phyloP scores from a whole-genome alignment of 2,113 vertebrate genomes.

The Tachycineta bicolor region DNA sequence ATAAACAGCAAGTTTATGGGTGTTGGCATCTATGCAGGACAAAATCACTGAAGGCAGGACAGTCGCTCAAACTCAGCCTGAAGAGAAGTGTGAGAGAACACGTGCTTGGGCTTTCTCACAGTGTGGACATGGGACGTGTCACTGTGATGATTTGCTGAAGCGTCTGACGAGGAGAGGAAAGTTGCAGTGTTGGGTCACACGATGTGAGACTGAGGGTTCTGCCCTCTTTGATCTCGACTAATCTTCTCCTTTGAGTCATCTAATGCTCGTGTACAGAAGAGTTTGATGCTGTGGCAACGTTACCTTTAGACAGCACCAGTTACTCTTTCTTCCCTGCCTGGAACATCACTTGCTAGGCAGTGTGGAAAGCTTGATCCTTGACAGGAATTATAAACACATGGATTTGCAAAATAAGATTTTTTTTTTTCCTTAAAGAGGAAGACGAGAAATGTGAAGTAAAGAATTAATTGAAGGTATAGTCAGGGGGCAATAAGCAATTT shows the following conservation, averaged over 20 bases:
- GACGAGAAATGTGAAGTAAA: not conserved
- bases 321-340: not conserved
- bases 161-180: not conserved
- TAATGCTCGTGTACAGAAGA: not conserved
- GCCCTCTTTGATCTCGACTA: constrained; percentile 24
- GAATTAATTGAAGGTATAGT: not conserved
- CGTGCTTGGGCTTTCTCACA: constrained; percentile 33
- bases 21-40: not conserved
- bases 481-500: not conserved
- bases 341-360: not conserved
- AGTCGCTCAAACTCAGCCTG: not conserved
- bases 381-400: not conserved
- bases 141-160: constrained; percentile 15
- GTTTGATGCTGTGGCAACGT: not conserved
- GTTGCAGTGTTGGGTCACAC: not conserved
- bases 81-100: constrained; percentile 22
- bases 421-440: not conserved
- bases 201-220: not conserved
- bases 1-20: not conserved
- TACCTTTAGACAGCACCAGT: not conserved
- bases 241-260: not conserved
- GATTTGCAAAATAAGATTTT: not conserved
- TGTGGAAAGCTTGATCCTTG: not conserved
- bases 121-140: not conserved
- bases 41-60: not conserved